Evolutionary conservation across 2,113 vertebrate genomes (phyloP).

Genomic region (Cricetomys ansorgei): DNA sequence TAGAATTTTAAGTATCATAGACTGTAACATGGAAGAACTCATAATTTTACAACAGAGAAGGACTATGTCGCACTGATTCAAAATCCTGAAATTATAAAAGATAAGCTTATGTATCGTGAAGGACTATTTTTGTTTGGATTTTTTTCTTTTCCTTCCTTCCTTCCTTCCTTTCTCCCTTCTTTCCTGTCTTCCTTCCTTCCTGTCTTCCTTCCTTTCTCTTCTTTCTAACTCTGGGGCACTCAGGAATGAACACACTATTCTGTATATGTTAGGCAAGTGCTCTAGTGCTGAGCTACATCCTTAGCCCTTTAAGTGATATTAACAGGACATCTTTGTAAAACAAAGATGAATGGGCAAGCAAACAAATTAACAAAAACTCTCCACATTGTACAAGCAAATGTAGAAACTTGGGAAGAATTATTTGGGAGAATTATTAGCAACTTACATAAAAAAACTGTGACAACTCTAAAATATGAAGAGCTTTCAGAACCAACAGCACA

Average conservation of each 20-base stretch:
- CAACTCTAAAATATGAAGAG: not conserved
- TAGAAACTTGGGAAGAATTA: not conserved
- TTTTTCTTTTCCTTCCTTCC: not conserved
- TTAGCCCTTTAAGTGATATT: not conserved
- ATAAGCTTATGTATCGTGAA: not conserved
- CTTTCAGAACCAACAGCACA: not conserved
- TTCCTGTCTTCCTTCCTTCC: too few relatives aligned
- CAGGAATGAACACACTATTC: too few relatives aligned
- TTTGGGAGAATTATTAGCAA: not conserved
- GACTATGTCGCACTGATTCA: not conserved
- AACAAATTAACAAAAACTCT: not conserved
- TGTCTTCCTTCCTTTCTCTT: too few relatives aligned
- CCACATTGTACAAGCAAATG: not conserved
- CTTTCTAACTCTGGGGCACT: not conserved
- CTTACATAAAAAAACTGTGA: not conserved
- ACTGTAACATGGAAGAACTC: not conserved
- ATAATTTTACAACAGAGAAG: not conserved
- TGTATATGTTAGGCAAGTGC: not conserved
- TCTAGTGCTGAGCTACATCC: not conserved
- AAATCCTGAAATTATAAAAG: not conserved
- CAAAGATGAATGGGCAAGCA: not conserved
- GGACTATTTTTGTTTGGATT: not conserved
- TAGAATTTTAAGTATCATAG: not conserved
- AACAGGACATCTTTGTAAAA: not conserved
- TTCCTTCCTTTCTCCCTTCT: not conserved